A percentile compares a stretch with the other conserved stretches of the same genome.
phyloP scores from a whole-genome alignment of 2,113 vertebrate species.

The Festucalex cinctus region DNA sequence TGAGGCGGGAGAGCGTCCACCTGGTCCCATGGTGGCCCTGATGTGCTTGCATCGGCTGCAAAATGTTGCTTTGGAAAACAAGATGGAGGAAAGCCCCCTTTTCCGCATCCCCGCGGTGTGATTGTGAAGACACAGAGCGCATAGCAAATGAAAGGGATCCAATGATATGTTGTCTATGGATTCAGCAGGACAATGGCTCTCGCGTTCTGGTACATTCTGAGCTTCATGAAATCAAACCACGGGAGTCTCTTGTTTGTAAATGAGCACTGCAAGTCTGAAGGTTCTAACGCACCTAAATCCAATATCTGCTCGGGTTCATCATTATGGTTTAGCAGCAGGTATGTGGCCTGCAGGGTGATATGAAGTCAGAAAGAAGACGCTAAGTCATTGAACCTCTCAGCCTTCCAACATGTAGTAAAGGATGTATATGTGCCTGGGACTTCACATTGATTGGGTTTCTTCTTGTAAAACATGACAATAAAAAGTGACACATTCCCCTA shows the following conservation, averaged over 20 bases:
- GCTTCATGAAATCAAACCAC: constrained; percentile 5
- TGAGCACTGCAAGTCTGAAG: background rate
- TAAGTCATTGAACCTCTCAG: background rate
- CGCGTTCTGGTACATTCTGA: background rate
- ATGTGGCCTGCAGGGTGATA: background rate
- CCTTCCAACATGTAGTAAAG: background rate
- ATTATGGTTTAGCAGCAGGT: background rate
- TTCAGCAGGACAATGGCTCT: background rate
- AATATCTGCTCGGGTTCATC: background rate
- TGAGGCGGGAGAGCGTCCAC: constrained; percentile 2
- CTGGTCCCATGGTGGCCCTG: constrained; percentile 2
- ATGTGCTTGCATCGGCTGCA: background rate
- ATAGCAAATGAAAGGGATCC: constrained; percentile 4
- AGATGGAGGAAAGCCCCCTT: constrained; percentile 8
- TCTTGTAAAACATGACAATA: background rate
- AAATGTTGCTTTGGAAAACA: constrained; percentile 10
- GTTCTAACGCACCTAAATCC: background rate
- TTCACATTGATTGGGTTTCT: background rate
- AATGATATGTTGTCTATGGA: background rate
- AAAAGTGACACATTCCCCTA: background rate
- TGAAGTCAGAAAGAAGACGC: background rate
- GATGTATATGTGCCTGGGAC: background rate
- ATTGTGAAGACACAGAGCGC: constrained; percentile 4
- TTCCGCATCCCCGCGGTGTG: background rate
- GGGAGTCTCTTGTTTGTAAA: background rate